Base-by-base conservation (phyloP, 2,888 invertebrate genomes). In the Neoitamus cyanurus region DNA sequence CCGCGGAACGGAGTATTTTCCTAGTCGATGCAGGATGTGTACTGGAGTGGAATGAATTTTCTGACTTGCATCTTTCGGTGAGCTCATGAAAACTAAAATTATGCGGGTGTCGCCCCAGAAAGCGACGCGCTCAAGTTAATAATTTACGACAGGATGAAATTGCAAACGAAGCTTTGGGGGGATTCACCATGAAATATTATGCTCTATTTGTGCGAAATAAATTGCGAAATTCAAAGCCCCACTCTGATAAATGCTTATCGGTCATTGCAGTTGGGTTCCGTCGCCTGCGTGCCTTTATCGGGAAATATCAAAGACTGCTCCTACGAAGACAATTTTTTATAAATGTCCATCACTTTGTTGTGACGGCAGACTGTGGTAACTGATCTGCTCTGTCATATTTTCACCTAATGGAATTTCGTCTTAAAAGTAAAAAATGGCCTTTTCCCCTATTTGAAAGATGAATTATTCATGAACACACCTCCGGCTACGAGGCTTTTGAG, bases 81-180 rank as follows among this genome's bases (percentile, higher is more conserved):
- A 36, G 42, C 31, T 48, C 34, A 48, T 58, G 78, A 78, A 58
- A 78, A 48, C 30, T 31, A 58, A 58, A 78, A 78, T 78, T 78
- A 78, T 78, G 78, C 78, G 58, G 58, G 30, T 48, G 31, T 48
- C 31, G 58, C 78, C 58, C 78, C 13, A 48, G 37, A 73, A 48
- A 58, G 6, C 70, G 70, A n/a, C 4, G 15, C 25, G 28, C n/a
- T 31, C 78, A 48, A 48, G 48, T 78, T 78, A 78, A 78, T 78
- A 78, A 78, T 78, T 78, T 78, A 78, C 46, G 78, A 78, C 78
- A 78, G 42, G 37, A 30, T 58, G 25, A 58, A 78, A 78, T 46
- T 46, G 20, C 78, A 58, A 58, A 20, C 25, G 78, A 30, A 30
- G 30, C 46, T 58, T 48, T 20, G 42, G 48, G 58, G 58, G 13